Evolutionary conservation across 2,888 invertebrate genomes (phyloP).

Genomic region (Fragum fragum): DNA sequence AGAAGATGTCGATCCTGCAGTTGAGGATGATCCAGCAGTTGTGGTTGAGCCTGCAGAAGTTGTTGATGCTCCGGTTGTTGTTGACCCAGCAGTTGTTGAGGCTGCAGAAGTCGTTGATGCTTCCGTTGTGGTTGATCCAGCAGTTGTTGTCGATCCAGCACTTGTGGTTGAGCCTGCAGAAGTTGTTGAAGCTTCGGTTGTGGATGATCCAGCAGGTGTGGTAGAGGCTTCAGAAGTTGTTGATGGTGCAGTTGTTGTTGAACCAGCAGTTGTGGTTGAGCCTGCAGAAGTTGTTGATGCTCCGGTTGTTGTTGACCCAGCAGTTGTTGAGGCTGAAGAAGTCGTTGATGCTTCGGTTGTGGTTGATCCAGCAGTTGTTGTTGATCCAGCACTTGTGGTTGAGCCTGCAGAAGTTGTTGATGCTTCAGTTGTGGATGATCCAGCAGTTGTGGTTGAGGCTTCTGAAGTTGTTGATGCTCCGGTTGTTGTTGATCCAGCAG

Average conservation of each 20-base stretch:
- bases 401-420: not conserved
- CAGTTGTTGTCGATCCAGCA: not conserved
- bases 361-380: not conserved
- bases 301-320: not conserved
- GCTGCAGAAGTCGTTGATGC: constrained; percentile 6
- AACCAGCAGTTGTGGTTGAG: not conserved
- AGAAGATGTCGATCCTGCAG: not conserved
- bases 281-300: not conserved
- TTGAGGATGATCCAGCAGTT: not conserved
- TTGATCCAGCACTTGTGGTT: not conserved
- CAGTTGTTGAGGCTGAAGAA: not conserved
- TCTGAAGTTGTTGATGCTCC: not conserved
- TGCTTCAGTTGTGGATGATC: not conserved
- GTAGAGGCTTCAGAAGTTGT: not conserved
- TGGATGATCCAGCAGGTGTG: not conserved
- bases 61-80: not conserved
- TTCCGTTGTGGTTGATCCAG: not conserved
- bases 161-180: not conserved
- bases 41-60: not conserved
- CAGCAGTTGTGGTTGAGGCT: not conserved
- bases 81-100: not conserved
- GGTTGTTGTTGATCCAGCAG: not conserved
- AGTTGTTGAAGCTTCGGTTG: not conserved
- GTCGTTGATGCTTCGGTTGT: too few species aligned
- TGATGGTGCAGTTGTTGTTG: not conserved